Conservation (phyloP, 2,113 vertebrate genomes). For the Sander lucioperca region DNA sequence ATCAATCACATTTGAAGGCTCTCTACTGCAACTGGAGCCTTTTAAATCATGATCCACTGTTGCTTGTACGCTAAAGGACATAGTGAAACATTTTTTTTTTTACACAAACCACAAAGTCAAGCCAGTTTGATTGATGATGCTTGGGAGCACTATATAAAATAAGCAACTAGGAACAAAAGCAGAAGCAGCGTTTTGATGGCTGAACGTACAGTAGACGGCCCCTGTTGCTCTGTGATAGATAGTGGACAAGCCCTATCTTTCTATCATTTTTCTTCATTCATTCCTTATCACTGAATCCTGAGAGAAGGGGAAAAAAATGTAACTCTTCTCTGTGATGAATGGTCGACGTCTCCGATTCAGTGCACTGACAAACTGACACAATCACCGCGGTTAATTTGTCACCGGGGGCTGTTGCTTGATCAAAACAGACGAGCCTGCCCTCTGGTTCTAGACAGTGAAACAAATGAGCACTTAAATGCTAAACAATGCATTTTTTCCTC, state of each 20-base stretch:
- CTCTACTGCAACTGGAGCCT: background rate
- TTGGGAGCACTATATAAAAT: constrained; percentile 13
- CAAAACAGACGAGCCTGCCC: constrained; percentile 19
- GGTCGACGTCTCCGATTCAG: constrained; percentile 35
- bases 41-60: constrained; percentile 16
- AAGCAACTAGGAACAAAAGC: constrained; percentile 12
- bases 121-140: constrained; percentile 46
- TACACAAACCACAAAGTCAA: constrained; percentile 40
- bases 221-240: constrained; percentile 50
- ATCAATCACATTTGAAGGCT: constrained; percentile 52
- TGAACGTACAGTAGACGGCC: background rate
- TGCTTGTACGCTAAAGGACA: constrained; percentile 31
- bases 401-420: constrained; percentile 39
- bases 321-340: constrained; percentile 48
- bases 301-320: background rate
- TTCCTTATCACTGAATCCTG: constrained; percentile 41
- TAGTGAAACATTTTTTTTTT: constrained; percentile 6
- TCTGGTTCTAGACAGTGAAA: constrained; percentile 12
- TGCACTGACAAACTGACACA: constrained; percentile 58
- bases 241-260: constrained; percentile 34
- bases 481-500: background rate
- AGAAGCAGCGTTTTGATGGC: constrained; percentile 13
- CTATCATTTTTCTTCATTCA: constrained; percentile 69
- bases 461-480: constrained; percentile 9
- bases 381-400: constrained; percentile 62